Evolutionary conservation across 2,113 vertebrate species (phyloP), one percentile per base, ranked within the genome.

Genomic region (Delphinapterus leucas): DNA sequence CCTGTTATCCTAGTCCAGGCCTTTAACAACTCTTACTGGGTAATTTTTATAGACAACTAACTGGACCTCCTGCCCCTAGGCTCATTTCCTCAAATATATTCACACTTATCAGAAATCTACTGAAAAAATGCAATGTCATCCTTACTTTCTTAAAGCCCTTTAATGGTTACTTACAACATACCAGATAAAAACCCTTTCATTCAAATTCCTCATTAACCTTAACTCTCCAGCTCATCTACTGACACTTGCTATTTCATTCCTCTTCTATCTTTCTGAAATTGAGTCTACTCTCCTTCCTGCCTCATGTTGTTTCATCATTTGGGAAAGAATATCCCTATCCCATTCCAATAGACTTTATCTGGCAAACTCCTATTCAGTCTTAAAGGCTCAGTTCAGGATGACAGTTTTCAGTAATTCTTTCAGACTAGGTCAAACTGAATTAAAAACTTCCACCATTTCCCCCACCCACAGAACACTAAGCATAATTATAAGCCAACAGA

Each of bases 51-150:
- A 93, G 13, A 49, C 41, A 68, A 49, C 31, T 60, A n/a, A 38
- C 44, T n/a, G 21, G 55, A 26, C 11, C 3, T 26, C 47, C 12
- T 26, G 21, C 80, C 36, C 87, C 12, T 26, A 38, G 33, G 14
- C 25, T 90, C 5, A 1, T 86, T 74, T 81, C 67, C 26, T 53
- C 15, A 68, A 6, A 47, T 73, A 28, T 83, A 33, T 63, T 91
- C 36, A 83, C 6, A 73, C 5, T 31, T 96, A 26, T 23, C 26
- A 79, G 83, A 96, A 93, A 76, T 82, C 21, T 55, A 15, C 73
- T 28, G 73, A 36, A 94, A 77, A 88, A 26, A 44, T 80, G 8
- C 44, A 2, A 41, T 84, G 28, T 38, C 44, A 33, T 14, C 53
- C 17, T 88, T 44, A 18, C 20, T 86, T 93, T 53, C 67, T 68